Base-by-base conservation (phyloP, 2,797 vertebrate genomes). In the Chloroceryle inda region DNA sequence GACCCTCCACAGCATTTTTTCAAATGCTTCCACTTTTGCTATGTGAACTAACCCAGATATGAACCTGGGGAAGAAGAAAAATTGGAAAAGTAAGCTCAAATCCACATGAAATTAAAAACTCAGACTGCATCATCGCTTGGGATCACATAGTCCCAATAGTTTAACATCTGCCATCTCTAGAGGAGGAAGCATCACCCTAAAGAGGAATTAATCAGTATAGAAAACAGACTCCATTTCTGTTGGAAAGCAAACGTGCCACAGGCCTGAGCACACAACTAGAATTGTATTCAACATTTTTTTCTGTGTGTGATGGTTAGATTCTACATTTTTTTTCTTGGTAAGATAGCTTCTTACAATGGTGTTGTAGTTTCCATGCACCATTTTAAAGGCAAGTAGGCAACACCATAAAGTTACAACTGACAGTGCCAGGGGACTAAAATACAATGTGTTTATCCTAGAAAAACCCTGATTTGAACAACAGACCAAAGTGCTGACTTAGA, bases 1-100 rank as follows among this genome's bases (percentile, higher is more conserved):
- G 64, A 98, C 99, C 63, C 99, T 96, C 99, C 99, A 99, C 85
- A 99, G 89, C 99, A 99, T 99, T 76, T 98, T 99, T 94, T 99
- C 99, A 94, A 99, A 99, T 4, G 99, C 99, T 96, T 99, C 99
- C 21, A 99, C 98, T 97, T 99, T 99, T 82, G 99, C 98, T 93
- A 99, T 97, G 95, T 99, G 98, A 97, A 99, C 99, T 62, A 99
- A 98, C 16, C 99, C 99, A 6, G 99, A 99, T 62, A 99, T 97
- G 90, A 99, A 99, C 27, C 99, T 99, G 29, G 1, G 69, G 87
- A 76, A 93, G 96, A 64, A 78, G 7, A 66, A 31, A 87, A 49
- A 31, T 3, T 8, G 6, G 26, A 67, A 88, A 75, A 61, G 13
- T 4, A 63, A 86, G 37, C 9, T 42, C 69, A 86, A 78, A 62